phyloP scores from a whole-genome alignment of 2,113 vertebrate species.

The Cygnus buccinator region DNA sequence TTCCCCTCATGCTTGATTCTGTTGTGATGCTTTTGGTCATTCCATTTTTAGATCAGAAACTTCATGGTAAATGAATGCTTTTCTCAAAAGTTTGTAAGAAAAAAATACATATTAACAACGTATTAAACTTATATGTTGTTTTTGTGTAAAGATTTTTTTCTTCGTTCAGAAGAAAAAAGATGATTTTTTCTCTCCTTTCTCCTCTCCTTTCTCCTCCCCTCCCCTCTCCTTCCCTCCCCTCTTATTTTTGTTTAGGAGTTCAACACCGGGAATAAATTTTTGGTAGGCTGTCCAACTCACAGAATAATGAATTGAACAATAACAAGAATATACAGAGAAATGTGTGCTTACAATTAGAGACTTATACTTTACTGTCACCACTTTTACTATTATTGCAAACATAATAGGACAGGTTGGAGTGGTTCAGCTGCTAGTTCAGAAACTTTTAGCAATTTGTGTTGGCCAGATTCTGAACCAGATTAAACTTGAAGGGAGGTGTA shows the following conservation, averaged over 20 bases:
- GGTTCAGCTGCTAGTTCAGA: neutral
- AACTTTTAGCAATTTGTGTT: neutral
- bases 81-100: conserved; percentile 53
- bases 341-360: neutral
- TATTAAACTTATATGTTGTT: conserved; percentile 71
- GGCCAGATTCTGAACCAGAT: neutral
- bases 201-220: no score
- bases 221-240: no score
- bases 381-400: neutral
- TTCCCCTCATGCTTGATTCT: neutral
- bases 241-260: conserved; percentile 22
- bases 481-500: neutral
- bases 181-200: no score
- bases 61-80: conserved; percentile 52
- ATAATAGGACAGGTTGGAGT: neutral
- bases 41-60: conserved; percentile 43
- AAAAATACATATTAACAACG: conserved; percentile 62
- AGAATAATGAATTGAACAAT: neutral
- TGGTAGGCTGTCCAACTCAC: neutral
- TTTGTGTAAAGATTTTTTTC: conserved; percentile 53
- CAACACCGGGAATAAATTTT: neutral
- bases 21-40: conserved; percentile 16
- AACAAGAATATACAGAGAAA: neutral
- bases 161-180: neutral
- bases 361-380: neutral